phyloP scores from a whole-genome alignment of 1,140 invertebrate species.

The Acromyrmex charruanus region DNA sequence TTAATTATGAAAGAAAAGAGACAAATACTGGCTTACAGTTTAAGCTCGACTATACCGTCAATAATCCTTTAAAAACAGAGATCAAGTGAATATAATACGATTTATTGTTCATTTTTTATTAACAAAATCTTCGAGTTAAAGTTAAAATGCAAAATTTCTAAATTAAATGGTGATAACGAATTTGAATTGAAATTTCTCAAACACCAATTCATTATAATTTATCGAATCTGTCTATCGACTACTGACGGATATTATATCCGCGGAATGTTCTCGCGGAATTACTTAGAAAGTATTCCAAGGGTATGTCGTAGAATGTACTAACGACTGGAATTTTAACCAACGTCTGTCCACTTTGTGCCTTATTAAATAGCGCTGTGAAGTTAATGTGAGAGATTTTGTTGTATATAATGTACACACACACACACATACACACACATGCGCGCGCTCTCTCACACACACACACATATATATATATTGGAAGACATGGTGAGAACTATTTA shows the following conservation, averaged over 20 bases:
- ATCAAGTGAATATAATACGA: conserved; percentile 15
- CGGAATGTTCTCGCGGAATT: conserved; percentile 30
- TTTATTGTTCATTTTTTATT: conserved; percentile 37
- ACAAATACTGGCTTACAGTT: conserved; percentile 25
- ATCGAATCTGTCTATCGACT: conserved; percentile 5
- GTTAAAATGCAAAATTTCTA: background rate
- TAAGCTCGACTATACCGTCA: conserved; percentile 16
- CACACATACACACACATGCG: too few species aligned
- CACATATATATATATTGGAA: background rate
- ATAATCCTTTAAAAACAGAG: conserved; percentile 32
- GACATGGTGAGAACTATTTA: background rate
- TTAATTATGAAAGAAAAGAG: background rate
- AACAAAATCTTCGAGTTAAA: conserved; percentile 5
- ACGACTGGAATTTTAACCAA: conserved; percentile 35
- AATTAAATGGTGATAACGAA: background rate
- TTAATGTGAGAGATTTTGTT: background rate
- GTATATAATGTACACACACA: background rate
- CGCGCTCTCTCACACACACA: too few species aligned
- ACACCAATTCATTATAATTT: background rate
- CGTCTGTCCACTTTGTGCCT: background rate
- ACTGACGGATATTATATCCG: conserved; percentile 5
- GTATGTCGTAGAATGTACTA: conserved; percentile 32
- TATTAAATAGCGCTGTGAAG: conserved; percentile 25
- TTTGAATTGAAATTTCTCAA: conserved; percentile 47
- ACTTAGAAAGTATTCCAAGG: conserved; percentile 22